phyloP scores from a whole-genome alignment of 2,113 vertebrate genomes.

The Myrmophylax atrothorax region DNA sequence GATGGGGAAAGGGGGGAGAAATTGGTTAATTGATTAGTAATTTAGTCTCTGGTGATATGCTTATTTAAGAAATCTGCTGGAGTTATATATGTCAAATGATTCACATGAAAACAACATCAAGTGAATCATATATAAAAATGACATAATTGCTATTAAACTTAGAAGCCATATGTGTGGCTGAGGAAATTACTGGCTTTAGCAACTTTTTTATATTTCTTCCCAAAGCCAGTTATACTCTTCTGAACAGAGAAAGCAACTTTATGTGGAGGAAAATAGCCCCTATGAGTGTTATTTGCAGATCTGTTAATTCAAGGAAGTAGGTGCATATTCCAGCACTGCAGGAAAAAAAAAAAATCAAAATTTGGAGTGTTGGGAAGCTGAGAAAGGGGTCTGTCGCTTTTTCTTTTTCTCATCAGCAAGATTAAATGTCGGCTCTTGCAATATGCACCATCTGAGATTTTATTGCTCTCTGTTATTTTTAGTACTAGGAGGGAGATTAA shows the following conservation, averaged over 20 bases:
- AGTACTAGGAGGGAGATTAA: conserved; percentile 53
- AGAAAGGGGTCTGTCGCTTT: background rate
- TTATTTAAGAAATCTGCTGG: conserved; percentile 62
- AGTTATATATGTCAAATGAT: conserved; percentile 71
- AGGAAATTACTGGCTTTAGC: conserved; percentile 67
- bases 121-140: conserved; percentile 69
- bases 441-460: conserved; percentile 52
- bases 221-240: conserved; percentile 55
- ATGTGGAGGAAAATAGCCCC: conserved; percentile 69
- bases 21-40: conserved; percentile 66
- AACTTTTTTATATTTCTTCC: conserved; percentile 65
- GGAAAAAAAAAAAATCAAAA: background rate
- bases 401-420: conserved; percentile 30
- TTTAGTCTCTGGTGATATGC: conserved; percentile 56
- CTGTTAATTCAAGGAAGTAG: conserved; percentile 66
- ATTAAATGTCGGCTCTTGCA: conserved; percentile 1
- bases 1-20: background rate
- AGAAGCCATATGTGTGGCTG: conserved; percentile 69
- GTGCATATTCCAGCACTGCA: conserved; percentile 30
- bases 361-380: conserved; percentile 33
- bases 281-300: conserved; percentile 54
- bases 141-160: conserved; percentile 71
- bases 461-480: conserved; percentile 68
- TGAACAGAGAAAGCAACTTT: conserved; percentile 61
- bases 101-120: conserved; percentile 66